Evolutionary conservation across 2,888 invertebrate genomes (phyloP), one percentile per base, ranked within the genome.

Genomic region (Pristionchus fissidentatus): DNA sequence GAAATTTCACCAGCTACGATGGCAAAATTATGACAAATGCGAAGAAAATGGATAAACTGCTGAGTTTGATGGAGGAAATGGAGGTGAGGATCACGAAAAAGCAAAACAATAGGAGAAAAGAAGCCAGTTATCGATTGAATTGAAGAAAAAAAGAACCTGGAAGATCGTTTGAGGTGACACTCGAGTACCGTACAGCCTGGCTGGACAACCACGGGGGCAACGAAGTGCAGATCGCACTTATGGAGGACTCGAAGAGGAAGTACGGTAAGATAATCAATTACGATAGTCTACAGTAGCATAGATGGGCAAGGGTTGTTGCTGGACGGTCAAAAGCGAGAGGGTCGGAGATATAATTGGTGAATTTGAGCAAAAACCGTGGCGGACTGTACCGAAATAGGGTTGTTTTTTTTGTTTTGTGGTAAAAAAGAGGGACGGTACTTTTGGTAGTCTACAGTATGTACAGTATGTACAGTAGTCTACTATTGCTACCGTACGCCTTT

Each of bases 121-220:
- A n/a, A n/a, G n/a, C n/a, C n/a, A n/a, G n/a, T n/a, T n/a, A n/a
- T n/a, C n/a, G n/a, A n/a, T n/a, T n/a, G n/a, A n/a, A n/a, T n/a
- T n/a, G n/a, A n/a, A n/a, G n/a, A n/a, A n/a, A n/a, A n/a, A n/a
- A n/a, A n/a, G n/a, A n/a, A n/a, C n/a, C 8, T 19, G 3, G n/a
- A 10, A 22, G 52, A 52, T 52, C 22, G n/a, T 3, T 62, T 38
- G 7, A 66, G 66, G 66, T 66, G 7, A 10, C n/a, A 13, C 41
- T 70, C 26, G 70, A 70, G 43, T 70, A 70, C 15, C 70, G 70
- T n/a, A n/a, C 70, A 8, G 15, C 70, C 8, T 70, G 43, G 41
- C 41, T n/a, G 10, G 3, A n/a, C 41, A 43, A 70, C 15, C n/a
- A 26, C 8, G 7, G 22, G 49, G 75, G 49, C 19, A 52, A 75